Conservation (phyloP, 2,797 vertebrate species). For the Centropyge bicolor region DNA sequence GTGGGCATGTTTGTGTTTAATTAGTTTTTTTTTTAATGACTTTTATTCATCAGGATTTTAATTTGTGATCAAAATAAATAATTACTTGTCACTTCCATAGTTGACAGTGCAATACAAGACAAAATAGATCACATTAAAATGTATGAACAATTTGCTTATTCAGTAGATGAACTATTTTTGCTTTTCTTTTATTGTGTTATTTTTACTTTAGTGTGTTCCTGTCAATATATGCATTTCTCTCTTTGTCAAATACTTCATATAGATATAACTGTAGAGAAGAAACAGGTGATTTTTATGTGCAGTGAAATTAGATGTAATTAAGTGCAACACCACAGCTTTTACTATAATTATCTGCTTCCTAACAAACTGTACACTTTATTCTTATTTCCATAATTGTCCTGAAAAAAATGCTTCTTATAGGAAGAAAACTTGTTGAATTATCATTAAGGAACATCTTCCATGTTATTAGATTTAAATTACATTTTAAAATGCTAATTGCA, state of each 20-base stretch:
- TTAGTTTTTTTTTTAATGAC: background rate
- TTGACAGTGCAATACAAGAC: background rate
- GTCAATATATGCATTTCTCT: too few relatives aligned
- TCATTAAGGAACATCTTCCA: background rate
- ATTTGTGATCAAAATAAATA: background rate
- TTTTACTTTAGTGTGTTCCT: slow-evolving; percentile 74
- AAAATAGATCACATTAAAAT: background rate
- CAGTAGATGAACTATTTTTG: background rate
- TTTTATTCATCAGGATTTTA: background rate
- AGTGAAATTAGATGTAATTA: background rate
- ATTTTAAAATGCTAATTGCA: too few relatives aligned
- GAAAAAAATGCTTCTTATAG: background rate
- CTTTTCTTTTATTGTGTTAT: background rate
- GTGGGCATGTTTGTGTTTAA: background rate
- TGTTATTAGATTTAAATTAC: background rate
- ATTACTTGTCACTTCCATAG: background rate
- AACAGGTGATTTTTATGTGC: background rate
- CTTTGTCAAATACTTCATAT: background rate
- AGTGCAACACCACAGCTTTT: background rate
- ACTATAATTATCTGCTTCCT: background rate
- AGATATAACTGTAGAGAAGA: background rate
- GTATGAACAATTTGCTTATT: background rate
- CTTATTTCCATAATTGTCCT: background rate
- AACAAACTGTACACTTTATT: background rate
- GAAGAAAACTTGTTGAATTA: background rate